A percentile compares a stretch with the other conserved stretches of the same genome.
Conservation (phyloP, 1,140 invertebrate species). For the Cyrtorhinus lividipennis region DNA sequence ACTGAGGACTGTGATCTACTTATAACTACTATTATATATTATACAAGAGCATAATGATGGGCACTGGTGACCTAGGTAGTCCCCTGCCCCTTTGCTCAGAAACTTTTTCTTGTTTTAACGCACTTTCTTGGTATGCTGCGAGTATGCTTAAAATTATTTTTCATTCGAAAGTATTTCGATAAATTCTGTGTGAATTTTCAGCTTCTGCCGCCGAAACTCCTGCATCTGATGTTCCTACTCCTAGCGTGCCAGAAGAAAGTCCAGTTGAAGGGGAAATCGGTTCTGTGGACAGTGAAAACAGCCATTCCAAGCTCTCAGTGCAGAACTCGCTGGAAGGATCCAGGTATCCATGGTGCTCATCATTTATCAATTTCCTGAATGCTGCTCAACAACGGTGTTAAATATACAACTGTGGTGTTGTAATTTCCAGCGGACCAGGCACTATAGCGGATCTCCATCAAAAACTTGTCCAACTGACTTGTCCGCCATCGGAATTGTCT, state of each 20-base stretch:
- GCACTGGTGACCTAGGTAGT: too few relatives aligned
- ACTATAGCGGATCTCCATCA: slow-evolving; percentile 41
- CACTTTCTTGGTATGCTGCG: too few relatives aligned
- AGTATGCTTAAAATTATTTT: too few relatives aligned
- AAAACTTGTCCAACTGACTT: slow-evolving; percentile 38
- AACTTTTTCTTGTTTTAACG: too few relatives aligned
- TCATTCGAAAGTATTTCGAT: too few relatives aligned
- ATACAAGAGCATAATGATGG: too few relatives aligned
- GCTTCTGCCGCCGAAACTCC: not conserved
- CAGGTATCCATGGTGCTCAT: slow-evolving; percentile 12
- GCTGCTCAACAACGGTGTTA: too few relatives aligned
- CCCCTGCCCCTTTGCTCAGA: too few relatives aligned
- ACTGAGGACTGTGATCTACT: too few relatives aligned
- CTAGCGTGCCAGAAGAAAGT: not conserved
- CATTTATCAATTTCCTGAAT: not conserved
- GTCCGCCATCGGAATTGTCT: slow-evolving; percentile 37
- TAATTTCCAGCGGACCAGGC: slow-evolving; percentile 30
- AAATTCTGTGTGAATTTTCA: too few relatives aligned
- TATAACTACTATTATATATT: too few relatives aligned
- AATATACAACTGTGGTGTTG: too few relatives aligned
- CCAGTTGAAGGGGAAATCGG: not conserved
- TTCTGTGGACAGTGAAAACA: slow-evolving; percentile 2
- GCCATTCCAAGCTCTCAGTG: slow-evolving; percentile 33
- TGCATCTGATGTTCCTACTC: slow-evolving; percentile 15
- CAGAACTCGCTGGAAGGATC: slow-evolving; percentile 38